Evolutionary conservation across 1,140 invertebrate species (phyloP).

Genomic region (Apis laboriosa): DNA sequence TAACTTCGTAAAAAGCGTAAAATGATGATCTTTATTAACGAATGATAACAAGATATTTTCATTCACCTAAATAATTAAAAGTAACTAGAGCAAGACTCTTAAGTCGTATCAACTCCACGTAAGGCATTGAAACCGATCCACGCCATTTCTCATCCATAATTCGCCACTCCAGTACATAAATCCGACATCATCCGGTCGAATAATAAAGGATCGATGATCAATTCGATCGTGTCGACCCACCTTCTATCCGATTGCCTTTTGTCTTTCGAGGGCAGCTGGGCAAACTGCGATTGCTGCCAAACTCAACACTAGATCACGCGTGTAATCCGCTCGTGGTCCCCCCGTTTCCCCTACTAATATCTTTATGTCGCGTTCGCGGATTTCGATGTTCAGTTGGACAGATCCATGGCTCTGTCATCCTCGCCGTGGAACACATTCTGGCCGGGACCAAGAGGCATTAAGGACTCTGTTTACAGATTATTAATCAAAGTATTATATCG

Average conservation of each 20-base stretch:
- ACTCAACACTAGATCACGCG: constrained; percentile 19
- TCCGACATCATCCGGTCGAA: neutral
- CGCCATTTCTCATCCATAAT: neutral
- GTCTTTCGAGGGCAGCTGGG: constrained; percentile 32
- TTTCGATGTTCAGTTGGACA: neutral
- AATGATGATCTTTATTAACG: too few relatives aligned
- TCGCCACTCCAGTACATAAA: too few relatives aligned
- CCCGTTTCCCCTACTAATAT: constrained; percentile 6
- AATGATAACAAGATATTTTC: too few relatives aligned
- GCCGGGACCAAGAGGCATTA: constrained; percentile 3
- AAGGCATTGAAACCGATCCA: neutral
- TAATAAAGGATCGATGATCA: neutral
- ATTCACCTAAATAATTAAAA: too few relatives aligned
- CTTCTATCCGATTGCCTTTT: constrained; percentile 15
- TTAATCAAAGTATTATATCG: constrained; percentile 32
- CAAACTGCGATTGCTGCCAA: constrained; percentile 37
- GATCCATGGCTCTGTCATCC: neutral
- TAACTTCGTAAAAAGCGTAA: too few relatives aligned
- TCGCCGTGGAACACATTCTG: neutral
- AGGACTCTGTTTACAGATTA: constrained; percentile 33
- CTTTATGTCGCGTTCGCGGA: constrained; percentile 26
- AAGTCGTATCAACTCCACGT: neutral
- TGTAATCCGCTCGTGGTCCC: neutral
- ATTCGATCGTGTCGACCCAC: neutral
- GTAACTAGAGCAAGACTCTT: too few relatives aligned